phyloP scores from a whole-genome alignment of 1,140 invertebrate species.

The Stenopsyche tienmushanensis region DNA sequence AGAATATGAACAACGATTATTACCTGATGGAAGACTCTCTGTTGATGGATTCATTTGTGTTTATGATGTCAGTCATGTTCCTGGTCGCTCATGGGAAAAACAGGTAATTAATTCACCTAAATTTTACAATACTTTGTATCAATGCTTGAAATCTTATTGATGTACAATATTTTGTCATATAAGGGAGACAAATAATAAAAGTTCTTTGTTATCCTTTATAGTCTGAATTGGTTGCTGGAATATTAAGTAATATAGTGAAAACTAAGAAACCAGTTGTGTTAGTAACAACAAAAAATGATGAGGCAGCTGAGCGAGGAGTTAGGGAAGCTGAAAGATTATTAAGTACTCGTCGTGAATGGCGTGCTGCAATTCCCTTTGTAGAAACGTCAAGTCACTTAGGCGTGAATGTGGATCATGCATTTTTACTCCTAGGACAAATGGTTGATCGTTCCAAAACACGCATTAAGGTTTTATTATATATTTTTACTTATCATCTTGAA shows the following conservation, averaged over 20 bases:
- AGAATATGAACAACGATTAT: conserved; percentile 90
- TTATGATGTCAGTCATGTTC: conserved; percentile 93
- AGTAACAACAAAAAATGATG: conserved; percentile 96
- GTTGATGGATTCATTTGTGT: conserved; percentile 96
- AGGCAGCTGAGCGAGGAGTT: conserved; percentile 83
- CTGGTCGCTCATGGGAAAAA: conserved; percentile 85
- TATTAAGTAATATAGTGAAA: conserved; percentile 82
- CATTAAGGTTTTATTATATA: conserved; percentile 50
- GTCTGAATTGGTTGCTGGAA: conserved; percentile 75
- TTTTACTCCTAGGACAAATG: conserved; percentile 89
- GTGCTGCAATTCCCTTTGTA: conserved; percentile 81
- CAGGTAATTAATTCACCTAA: conserved; percentile 60
- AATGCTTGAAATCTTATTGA: background rate
- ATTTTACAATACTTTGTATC: background rate
- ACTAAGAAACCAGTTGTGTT: conserved; percentile 94
- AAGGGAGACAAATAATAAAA: no score
- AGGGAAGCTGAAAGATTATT: conserved; percentile 84
- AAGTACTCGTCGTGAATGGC: conserved; percentile 88
- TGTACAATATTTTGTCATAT: no score
- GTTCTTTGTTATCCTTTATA: conserved; percentile 26
- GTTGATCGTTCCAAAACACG: conserved; percentile 73
- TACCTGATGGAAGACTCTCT: conserved; percentile 90
- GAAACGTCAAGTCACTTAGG: conserved; percentile 97
- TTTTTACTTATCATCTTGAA: background rate
- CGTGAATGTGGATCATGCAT: conserved; percentile 94